These are phyloP conservation scores for Megamerina dolium DNA, from an alignment of 2,888 invertebrate species.

Conservation along the genomic window DNA sequence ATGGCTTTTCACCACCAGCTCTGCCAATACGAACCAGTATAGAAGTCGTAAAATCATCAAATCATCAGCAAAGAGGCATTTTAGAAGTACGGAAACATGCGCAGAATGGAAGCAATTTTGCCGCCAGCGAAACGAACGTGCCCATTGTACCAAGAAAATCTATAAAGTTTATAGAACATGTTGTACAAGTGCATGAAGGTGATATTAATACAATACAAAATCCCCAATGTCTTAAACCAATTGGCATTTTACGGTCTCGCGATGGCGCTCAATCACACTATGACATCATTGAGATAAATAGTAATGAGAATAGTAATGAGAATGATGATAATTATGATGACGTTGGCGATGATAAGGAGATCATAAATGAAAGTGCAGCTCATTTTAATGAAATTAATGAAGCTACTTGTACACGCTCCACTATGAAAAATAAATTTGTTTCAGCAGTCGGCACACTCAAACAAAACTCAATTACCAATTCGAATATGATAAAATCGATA, in stretches of 20 bases:
- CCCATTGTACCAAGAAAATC: constrained; percentile 24
- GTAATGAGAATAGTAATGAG: neutral
- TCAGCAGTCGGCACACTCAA: constrained; percentile 16
- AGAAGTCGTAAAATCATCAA: constrained; percentile 21
- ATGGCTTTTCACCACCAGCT: constrained; percentile 22
- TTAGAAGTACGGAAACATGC: neutral
- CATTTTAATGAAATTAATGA: neutral
- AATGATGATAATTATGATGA: neutral
- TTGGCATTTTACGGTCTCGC: constrained; percentile 17
- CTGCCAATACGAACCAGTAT: constrained; percentile 33
- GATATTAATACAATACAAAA: constrained; percentile 18
- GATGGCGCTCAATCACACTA: neutral
- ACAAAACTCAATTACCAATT: constrained; percentile 21
- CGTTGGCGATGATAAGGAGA: neutral
- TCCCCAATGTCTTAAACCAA: constrained; percentile 13
- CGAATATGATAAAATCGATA: constrained; percentile 22
- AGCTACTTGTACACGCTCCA: too few species aligned
- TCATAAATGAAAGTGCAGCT: neutral
- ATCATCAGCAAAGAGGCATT: constrained; percentile 8
- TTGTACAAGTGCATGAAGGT: constrained; percentile 24
- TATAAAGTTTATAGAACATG: constrained; percentile 33
- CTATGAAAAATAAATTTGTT: constrained; percentile 10
- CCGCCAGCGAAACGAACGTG: neutral
- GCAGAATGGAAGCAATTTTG: neutral
- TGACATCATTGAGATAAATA: neutral